Percentiles rank a stretch among this genome's conserved stretches.
These are phyloP conservation scores for Morpho achilles DNA, from an alignment of 2,888 invertebrate species.

Conservation along the genomic window DNA sequence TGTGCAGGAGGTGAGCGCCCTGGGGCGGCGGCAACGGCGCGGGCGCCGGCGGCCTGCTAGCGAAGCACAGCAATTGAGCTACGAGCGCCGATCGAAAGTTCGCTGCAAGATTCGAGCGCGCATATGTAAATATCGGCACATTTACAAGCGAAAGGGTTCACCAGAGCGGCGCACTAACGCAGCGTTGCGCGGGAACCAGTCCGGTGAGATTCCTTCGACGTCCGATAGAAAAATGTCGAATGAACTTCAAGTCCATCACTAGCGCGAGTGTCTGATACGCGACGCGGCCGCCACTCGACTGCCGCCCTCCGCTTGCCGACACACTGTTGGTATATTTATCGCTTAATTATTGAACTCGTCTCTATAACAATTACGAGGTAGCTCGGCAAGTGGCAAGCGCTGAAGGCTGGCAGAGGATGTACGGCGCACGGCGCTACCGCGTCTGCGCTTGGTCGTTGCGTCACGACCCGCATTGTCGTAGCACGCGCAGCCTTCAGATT, in stretches of 20 bases:
- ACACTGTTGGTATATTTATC: slow-evolving; percentile 71
- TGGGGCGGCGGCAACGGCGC: slow-evolving; percentile 52
- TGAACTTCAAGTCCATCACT: slow-evolving; percentile 67
- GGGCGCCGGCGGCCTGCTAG: slow-evolving; percentile 46
- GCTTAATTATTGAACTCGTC: slow-evolving; percentile 77
- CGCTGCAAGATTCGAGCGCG: slow-evolving; percentile 72
- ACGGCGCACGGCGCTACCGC: slow-evolving; percentile 61
- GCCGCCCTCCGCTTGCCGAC: slow-evolving; percentile 71
- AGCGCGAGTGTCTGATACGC: slow-evolving; percentile 66
- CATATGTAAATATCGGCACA: slow-evolving; percentile 80
- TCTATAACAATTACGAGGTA: slow-evolving; percentile 72
- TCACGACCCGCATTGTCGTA: slow-evolving; percentile 41
- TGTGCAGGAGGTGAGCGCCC: slow-evolving; percentile 57
- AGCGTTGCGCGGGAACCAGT: slow-evolving; percentile 81
- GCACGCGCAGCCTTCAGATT: slow-evolving; percentile 63
- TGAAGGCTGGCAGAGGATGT: slow-evolving; percentile 39
- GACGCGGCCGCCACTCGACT: slow-evolving; percentile 73
- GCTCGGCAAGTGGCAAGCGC: slow-evolving; percentile 54
- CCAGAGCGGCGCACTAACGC: slow-evolving; percentile 78
- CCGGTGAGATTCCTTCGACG: slow-evolving; percentile 82
- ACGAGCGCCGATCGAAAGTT: slow-evolving; percentile 77
- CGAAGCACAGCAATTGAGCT: slow-evolving; percentile 55
- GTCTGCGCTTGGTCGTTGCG: slow-evolving; percentile 65
- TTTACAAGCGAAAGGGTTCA: slow-evolving; percentile 80
- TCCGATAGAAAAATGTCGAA: slow-evolving; percentile 81